phyloP scores from a whole-genome alignment of 2,888 invertebrate genomes.

The Philhelius pedissequus region DNA sequence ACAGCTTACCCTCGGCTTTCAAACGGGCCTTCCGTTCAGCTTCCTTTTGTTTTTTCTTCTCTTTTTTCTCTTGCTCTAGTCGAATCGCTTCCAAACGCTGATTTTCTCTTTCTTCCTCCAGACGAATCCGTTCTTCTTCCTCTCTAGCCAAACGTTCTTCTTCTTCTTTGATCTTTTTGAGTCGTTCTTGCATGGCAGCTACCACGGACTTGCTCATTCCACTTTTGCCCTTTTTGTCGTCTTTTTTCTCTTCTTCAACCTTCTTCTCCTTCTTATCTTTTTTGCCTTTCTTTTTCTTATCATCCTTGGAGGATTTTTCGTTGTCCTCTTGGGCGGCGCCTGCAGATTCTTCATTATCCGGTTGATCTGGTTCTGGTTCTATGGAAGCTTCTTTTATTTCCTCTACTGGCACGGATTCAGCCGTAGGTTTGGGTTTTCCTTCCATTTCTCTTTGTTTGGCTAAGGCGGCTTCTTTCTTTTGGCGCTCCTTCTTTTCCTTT shows the following conservation, averaged over 20 bases:
- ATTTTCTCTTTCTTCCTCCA: slow-evolving; percentile 86
- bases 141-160: slow-evolving; percentile 86
- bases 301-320: slow-evolving; percentile 75
- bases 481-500: slow-evolving; percentile 91
- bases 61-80: slow-evolving; percentile 92
- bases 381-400: slow-evolving; percentile 52
- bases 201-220: slow-evolving; percentile 92
- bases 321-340: slow-evolving; percentile 53
- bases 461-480: slow-evolving; percentile 84
- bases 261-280: slow-evolving; percentile 79
- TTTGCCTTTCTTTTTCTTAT: slow-evolving; percentile 77
- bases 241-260: slow-evolving; percentile 81
- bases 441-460: slow-evolving; percentile 74
- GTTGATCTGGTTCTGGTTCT: neutral
- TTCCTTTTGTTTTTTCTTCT: slow-evolving; percentile 93
- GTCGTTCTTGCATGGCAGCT: slow-evolving; percentile 94
- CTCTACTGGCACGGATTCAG: slow-evolving; percentile 75
- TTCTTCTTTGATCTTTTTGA: slow-evolving; percentile 93
- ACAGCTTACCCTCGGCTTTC: slow-evolving; percentile 96
- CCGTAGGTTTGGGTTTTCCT: slow-evolving; percentile 70
- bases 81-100: slow-evolving; percentile 87
- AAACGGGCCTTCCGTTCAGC: slow-evolving; percentile 94
- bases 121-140: slow-evolving; percentile 89
- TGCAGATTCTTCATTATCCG: slow-evolving; percentile 72
- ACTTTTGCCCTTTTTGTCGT: slow-evolving; percentile 80